A percentile compares a stretch with the other conserved stretches of the same genome.
These are phyloP conservation scores for Phallusia fumigata DNA, from an alignment of 23 tunicate species.

Conservation along the genomic window DNA sequence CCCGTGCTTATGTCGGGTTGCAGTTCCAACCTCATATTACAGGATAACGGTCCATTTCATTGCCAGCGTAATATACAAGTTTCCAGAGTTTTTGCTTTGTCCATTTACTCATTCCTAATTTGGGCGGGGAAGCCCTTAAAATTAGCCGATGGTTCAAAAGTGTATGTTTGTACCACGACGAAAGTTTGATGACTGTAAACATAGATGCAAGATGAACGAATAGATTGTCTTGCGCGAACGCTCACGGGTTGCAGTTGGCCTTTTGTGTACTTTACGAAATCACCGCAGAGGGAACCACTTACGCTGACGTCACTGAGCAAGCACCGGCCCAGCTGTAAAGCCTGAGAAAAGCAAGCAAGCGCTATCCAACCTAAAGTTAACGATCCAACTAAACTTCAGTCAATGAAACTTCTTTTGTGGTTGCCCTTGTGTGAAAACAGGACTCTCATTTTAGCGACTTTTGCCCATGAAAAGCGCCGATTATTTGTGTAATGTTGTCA, in stretches of 20 bases:
- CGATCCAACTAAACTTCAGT: not conserved
- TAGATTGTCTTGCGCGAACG: no score
- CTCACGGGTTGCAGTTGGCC: not conserved
- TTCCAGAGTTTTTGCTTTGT: no score
- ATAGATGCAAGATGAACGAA: no score
- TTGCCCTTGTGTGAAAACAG: not conserved
- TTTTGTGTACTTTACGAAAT: not conserved
- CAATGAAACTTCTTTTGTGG: slow-evolving; percentile 1
- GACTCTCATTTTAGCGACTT: no score
- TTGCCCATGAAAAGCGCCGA: no score
- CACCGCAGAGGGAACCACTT: not conserved
- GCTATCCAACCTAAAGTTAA: no score
- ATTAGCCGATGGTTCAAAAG: no score
- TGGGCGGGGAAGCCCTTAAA: no score
- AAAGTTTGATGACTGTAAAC: no score
- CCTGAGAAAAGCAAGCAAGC: slow-evolving; percentile 12
- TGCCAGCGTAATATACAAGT: not conserved
- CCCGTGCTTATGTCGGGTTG: not conserved
- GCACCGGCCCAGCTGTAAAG: slow-evolving; percentile 6
- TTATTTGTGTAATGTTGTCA: no score
- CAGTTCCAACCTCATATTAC: slow-evolving; percentile 10
- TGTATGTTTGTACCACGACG: no score
- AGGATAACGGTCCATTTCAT: not conserved
- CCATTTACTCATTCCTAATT: no score
- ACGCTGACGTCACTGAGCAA: not conserved